These are phyloP conservation scores for Netelia fuscicornis DNA, from an alignment of 2,888 invertebrate species.

Conservation along the genomic window DNA sequence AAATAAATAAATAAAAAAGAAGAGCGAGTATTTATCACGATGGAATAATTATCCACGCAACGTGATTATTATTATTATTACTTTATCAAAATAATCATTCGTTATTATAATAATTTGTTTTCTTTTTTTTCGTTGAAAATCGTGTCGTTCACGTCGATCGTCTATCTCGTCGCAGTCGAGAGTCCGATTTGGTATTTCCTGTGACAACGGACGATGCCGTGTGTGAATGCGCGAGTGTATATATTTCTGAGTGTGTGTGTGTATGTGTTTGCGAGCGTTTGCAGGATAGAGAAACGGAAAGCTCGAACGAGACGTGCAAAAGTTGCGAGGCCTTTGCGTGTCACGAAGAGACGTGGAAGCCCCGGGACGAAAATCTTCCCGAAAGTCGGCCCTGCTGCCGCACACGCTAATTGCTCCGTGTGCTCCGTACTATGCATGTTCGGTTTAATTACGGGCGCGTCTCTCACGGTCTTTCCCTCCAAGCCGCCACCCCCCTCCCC, in stretches of 20 bases:
- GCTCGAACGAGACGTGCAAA: slow-evolving; percentile 29
- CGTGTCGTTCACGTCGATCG: neutral
- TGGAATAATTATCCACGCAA: too few species aligned
- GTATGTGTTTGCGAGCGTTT: neutral
- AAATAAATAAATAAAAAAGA: too few species aligned
- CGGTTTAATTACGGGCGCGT: slow-evolving; percentile 68
- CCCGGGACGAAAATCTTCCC: slow-evolving; percentile 67
- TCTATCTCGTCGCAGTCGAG: slow-evolving; percentile 9
- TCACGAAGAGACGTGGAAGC: slow-evolving; percentile 61
- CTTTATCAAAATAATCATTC: neutral
- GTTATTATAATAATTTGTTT: neutral
- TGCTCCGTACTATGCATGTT: slow-evolving; percentile 65
- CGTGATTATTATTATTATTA: neutral
- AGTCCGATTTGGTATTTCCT: slow-evolving; percentile 25
- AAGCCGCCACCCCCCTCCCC: neutral
- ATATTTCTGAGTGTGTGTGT: neutral
- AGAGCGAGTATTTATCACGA: too few species aligned
- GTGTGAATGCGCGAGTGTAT: neutral
- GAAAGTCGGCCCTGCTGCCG: slow-evolving; percentile 65
- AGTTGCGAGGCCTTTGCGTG: slow-evolving; percentile 61
- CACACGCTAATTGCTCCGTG: slow-evolving; percentile 69
- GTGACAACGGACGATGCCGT: slow-evolving; percentile 17
- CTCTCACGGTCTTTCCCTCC: slow-evolving; percentile 54
- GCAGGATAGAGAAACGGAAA: slow-evolving; percentile 46
- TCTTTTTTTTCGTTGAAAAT: neutral